These are phyloP conservation scores for Globicephala melas DNA, from an alignment of 2,113 vertebrate species.

Conservation along the genomic window DNA sequence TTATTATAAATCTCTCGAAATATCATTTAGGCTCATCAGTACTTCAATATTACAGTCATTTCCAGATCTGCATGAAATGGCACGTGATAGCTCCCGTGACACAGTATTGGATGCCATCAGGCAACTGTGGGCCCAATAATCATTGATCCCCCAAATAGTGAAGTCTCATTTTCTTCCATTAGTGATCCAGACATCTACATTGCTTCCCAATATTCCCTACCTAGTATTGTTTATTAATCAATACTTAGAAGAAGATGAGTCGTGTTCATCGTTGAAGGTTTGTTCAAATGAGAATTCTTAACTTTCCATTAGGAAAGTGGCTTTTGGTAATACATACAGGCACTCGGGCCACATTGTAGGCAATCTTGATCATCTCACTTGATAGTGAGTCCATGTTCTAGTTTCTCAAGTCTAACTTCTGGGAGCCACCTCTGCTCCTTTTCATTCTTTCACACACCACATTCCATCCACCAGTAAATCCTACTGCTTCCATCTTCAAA, in stretches of 20 bases:
- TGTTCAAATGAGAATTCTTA: background rate
- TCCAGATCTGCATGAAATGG: background rate
- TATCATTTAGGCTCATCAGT: background rate
- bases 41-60: background rate
- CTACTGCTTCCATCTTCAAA: background rate
- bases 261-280: background rate
- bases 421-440: background rate
- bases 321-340: background rate
- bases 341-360: background rate
- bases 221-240: background rate
- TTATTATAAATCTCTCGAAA: background rate
- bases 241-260: background rate
- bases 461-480: background rate
- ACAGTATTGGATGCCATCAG: background rate
- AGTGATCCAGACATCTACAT: background rate
- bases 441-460: background rate
- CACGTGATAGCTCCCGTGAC: background rate
- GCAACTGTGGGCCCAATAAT: background rate
- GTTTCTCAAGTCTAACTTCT: background rate
- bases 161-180: background rate
- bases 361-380: background rate
- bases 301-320: background rate
- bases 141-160: background rate
- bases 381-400: background rate
- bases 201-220: background rate